Evolutionary conservation across 1,140 invertebrate genomes (phyloP).

Genomic region (Dreissena polymorpha): DNA sequence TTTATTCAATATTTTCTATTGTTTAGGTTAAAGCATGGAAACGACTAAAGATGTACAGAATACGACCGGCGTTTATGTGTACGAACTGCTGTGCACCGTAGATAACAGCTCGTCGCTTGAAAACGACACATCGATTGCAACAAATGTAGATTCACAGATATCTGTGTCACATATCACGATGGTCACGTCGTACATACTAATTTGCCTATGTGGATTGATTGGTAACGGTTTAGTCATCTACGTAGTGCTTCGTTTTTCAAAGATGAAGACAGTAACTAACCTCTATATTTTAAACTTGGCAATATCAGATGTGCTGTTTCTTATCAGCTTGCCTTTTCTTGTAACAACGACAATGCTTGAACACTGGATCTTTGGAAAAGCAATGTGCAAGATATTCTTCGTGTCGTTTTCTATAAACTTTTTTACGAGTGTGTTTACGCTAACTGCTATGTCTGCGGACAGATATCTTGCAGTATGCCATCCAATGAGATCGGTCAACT

Average conservation of each 20-base stretch:
- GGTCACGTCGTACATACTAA: constrained; percentile 81
- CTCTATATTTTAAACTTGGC: constrained; percentile 98
- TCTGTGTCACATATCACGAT: constrained; percentile 12
- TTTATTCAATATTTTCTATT: no score
- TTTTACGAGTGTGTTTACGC: constrained; percentile 95
- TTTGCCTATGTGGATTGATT: constrained; percentile 92
- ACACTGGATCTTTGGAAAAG: constrained; percentile 93
- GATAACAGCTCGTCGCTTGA: neutral
- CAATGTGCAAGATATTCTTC: constrained; percentile 93
- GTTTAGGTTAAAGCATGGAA: no score
- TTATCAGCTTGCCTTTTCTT: constrained; percentile 95
- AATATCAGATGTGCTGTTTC: constrained; percentile 96
- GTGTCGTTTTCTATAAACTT: constrained; percentile 97
- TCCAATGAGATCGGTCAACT: constrained; percentile 91
- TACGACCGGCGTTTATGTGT: constrained; percentile 9
- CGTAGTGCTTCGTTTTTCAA: constrained; percentile 91
- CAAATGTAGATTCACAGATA: neutral
- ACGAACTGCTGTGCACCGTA: constrained; percentile 14
- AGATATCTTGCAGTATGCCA: constrained; percentile 98
- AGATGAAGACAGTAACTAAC: constrained; percentile 99
- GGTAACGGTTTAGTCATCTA: constrained; percentile 98
- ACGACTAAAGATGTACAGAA: neutral
- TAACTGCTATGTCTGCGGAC: constrained; percentile 97
- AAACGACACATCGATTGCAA: neutral
- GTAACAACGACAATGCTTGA: constrained; percentile 92